phyloP scores from a whole-genome alignment of 2,888 invertebrate species.

The Rhingia rostrata region DNA sequence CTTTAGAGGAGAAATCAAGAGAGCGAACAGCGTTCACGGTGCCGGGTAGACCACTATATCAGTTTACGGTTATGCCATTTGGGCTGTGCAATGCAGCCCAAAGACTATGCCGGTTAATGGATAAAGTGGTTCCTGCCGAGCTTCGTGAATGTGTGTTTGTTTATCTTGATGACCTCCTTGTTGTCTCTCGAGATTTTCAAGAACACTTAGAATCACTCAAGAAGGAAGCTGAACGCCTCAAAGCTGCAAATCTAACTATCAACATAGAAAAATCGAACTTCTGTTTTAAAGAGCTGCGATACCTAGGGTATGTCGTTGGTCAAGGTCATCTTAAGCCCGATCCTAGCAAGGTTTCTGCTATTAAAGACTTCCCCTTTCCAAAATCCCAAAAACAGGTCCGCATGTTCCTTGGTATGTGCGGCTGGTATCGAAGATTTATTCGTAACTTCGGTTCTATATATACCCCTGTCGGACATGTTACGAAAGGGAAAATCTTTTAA shows the following conservation, averaged over 20 bases:
- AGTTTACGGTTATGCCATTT: constrained; percentile 52
- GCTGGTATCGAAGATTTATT: too few relatives aligned
- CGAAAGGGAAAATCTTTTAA: too few relatives aligned
- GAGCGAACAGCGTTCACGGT: constrained; percentile 60
- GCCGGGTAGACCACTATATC: constrained; percentile 55
- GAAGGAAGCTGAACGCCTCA: constrained; percentile 29
- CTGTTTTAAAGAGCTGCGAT: constrained; percentile 57
- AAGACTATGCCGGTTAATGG: constrained; percentile 73
- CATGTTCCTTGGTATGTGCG: too few relatives aligned
- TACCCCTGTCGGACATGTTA: too few relatives aligned
- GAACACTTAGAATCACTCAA: constrained; percentile 31
- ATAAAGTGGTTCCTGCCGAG: constrained; percentile 67
- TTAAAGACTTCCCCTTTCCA: constrained; percentile 10
- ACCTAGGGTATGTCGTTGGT: too few relatives aligned
- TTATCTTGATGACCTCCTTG: constrained; percentile 58
- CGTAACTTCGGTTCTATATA: too few relatives aligned
- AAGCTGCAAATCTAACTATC: constrained; percentile 20
- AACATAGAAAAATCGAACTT: constrained; percentile 39
- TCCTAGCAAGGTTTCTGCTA: not conserved
- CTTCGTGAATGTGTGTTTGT: constrained; percentile 60
- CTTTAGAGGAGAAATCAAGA: constrained; percentile 46
- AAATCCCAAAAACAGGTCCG: too few relatives aligned
- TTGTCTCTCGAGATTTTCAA: constrained; percentile 43
- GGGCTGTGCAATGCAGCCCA: constrained; percentile 55
- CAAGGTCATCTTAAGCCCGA: not conserved